Percentiles rank a stretch among this genome's conserved stretches.
Conservation (phyloP, 2,888 invertebrate genomes). For the Synergus itoensis region DNA sequence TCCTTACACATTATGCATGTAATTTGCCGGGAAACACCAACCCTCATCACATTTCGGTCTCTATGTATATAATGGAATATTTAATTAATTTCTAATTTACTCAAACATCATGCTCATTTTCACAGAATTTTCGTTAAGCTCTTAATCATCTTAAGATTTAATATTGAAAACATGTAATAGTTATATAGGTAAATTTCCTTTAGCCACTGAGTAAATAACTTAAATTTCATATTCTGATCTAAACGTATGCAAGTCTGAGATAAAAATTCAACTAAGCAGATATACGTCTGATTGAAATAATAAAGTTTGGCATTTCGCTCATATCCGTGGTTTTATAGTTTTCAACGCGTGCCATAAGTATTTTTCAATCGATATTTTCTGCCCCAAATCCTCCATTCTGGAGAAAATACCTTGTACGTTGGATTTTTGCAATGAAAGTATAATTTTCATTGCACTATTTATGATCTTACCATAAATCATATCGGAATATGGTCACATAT, state of each 20-base stretch:
- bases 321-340: conserved; percentile 10
- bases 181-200: no score
- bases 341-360: conserved; percentile 15
- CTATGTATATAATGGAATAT: neutral
- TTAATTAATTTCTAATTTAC: neutral
- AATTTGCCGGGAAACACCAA: neutral
- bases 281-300: neutral
- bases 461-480: neutral
- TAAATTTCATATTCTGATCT: no score
- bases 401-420: neutral
- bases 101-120: neutral
- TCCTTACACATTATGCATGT: neutral
- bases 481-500: neutral
- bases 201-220: no score
- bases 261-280: no score
- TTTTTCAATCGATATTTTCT: conserved; percentile 32
- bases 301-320: neutral
- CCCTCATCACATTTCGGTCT: neutral
- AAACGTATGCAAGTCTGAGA: no score
- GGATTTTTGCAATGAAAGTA: neutral
- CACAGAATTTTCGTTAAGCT: no score
- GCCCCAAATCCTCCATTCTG: conserved; percentile 15
- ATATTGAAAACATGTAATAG: no score
- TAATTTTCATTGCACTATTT: neutral
- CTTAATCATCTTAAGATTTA: no score